Conservation (phyloP, 2,797 vertebrate species). For the Esox masquinongy region DNA sequence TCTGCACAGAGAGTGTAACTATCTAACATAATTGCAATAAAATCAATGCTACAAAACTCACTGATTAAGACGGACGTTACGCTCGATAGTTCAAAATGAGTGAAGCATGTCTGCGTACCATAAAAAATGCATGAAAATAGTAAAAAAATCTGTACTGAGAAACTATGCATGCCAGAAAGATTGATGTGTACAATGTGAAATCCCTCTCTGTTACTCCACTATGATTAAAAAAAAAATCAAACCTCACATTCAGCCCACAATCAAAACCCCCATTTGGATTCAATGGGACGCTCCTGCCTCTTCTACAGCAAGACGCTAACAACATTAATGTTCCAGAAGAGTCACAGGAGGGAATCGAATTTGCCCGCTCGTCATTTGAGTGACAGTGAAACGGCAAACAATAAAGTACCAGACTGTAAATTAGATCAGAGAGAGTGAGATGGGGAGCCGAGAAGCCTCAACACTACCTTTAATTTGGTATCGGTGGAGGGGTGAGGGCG, state of each 20-base stretch:
- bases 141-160: neutral
- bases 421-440: constrained; percentile 85
- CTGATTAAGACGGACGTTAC: neutral
- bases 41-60: neutral
- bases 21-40: neutral
- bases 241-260: neutral
- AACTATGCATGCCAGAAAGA: neutral
- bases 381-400: constrained; percentile 64
- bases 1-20: neutral
- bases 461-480: constrained; percentile 81
- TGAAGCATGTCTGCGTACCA: neutral
- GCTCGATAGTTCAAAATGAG: neutral
- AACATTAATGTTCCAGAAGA: neutral
- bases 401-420: constrained; percentile 89
- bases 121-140: neutral
- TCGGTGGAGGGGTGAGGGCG: constrained; percentile 51
- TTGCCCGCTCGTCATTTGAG: neutral
- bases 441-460: constrained; percentile 58
- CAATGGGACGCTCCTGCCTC: neutral
- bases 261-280: neutral
- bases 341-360: neutral
- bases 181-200: neutral
- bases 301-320: neutral
- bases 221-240: neutral
- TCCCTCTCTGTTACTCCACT: neutral